These are phyloP conservation scores for Diorhabda carinulata DNA, from an alignment of 1,140 invertebrate genomes.

Conservation along the genomic window DNA sequence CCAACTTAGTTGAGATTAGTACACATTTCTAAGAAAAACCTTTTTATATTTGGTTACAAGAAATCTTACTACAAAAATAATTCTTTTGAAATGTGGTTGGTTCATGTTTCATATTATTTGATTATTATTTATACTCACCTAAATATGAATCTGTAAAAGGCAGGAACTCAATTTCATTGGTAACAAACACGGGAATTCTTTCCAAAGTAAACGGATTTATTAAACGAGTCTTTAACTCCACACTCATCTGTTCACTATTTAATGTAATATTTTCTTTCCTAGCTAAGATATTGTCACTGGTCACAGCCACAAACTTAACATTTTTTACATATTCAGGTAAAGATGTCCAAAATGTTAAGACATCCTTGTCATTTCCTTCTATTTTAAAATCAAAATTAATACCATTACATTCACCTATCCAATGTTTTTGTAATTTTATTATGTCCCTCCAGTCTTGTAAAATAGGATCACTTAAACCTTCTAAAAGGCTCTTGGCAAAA, in stretches of 20 bases:
- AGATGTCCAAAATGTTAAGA: slow-evolving; percentile 70
- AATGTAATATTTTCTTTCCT: slow-evolving; percentile 40
- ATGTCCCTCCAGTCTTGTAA: slow-evolving; percentile 81
- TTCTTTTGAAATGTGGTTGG: too few species aligned
- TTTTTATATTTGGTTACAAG: too few species aligned
- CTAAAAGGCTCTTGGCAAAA: slow-evolving; percentile 75
- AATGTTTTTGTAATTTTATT: slow-evolving; percentile 84
- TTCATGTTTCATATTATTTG: neutral
- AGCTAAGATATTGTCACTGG: slow-evolving; percentile 52
- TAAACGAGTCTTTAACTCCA: slow-evolving; percentile 52
- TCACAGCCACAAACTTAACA: slow-evolving; percentile 61
- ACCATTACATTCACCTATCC: slow-evolving; percentile 93
- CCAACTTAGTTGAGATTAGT: too few species aligned
- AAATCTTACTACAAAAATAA: too few species aligned
- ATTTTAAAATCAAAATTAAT: slow-evolving; percentile 67
- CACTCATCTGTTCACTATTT: slow-evolving; percentile 31
- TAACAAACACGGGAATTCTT: slow-evolving; percentile 69
- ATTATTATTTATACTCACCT: slow-evolving; percentile 53
- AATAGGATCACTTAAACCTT: slow-evolving; percentile 68
- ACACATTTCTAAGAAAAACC: too few species aligned
- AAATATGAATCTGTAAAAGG: slow-evolving; percentile 63
- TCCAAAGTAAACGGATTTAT: slow-evolving; percentile 72
- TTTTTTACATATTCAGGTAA: slow-evolving; percentile 71
- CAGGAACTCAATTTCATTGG: slow-evolving; percentile 58
- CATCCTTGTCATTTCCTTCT: slow-evolving; percentile 44